phyloP scores from a whole-genome alignment of 2,888 invertebrate species.

The Lymantria dispar region DNA sequence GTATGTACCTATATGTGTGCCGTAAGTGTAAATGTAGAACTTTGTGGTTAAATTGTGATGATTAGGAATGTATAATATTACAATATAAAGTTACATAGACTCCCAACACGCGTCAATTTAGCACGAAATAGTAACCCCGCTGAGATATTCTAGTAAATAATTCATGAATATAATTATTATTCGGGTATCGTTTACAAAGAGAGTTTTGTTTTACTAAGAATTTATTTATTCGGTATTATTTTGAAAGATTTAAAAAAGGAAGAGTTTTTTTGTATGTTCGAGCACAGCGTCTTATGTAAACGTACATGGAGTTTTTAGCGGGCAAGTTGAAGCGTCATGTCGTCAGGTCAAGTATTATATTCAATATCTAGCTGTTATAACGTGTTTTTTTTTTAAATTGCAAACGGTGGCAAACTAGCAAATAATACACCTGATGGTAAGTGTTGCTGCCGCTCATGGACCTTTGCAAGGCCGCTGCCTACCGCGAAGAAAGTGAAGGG shows the following conservation, averaged over 20 bases:
- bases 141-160: conserved; percentile 20
- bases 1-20: conserved; percentile 28
- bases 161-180: conserved; percentile 6
- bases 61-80: conserved; percentile 50
- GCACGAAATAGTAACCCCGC: conserved; percentile 22
- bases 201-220: not conserved
- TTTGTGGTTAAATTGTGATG: conserved; percentile 56
- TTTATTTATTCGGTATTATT: not conserved
- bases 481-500: too few species aligned
- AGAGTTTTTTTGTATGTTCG: too few species aligned
- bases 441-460: too few species aligned
- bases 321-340: too few species aligned
- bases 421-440: too few species aligned
- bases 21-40: conserved; percentile 41
- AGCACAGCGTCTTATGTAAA: too few species aligned
- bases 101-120: conserved; percentile 32
- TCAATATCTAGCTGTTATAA: too few species aligned
- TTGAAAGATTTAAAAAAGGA: not conserved
- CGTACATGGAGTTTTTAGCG: too few species aligned
- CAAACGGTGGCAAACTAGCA: too few species aligned
- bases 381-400: too few species aligned
- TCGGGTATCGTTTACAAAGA: conserved; percentile 6
- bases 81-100: conserved; percentile 40
- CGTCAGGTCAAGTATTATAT: too few species aligned
- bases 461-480: too few species aligned